Evolutionary conservation across 64 coral and sea anemone species (phyloP).

Genomic region (Cladopsammia gracilis): DNA sequence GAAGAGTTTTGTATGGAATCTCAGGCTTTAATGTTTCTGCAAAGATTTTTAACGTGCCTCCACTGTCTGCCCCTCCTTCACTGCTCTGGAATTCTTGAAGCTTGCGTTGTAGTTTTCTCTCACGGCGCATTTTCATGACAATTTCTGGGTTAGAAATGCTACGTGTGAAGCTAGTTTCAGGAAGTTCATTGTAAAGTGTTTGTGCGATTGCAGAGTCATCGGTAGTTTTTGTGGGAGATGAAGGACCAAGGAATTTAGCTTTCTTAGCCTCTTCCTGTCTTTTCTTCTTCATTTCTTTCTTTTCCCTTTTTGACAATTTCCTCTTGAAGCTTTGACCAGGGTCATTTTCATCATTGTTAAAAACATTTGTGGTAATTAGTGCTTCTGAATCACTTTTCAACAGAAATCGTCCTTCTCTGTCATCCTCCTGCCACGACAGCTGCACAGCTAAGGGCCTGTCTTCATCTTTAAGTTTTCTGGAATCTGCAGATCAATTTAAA

Average conservation of each 20-base stretch:
- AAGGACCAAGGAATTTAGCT: slow-evolving; percentile 46
- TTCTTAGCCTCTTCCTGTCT: slow-evolving; percentile 83
- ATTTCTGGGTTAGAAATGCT: slow-evolving; percentile 98
- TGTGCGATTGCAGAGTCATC: slow-evolving; percentile 92
- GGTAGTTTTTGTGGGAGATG: slow-evolving; percentile 41
- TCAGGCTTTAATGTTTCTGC: slow-evolving; percentile 95
- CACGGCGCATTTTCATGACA: slow-evolving; percentile 88
- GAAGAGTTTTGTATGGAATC: slow-evolving; percentile 96
- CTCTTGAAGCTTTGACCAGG: slow-evolving; percentile 81
- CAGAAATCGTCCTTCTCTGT: slow-evolving; percentile 95
- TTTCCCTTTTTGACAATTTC: slow-evolving; percentile 89
- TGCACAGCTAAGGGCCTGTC: slow-evolving; percentile 88
- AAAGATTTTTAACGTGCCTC: slow-evolving; percentile 98
- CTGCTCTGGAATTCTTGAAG: slow-evolving; percentile 89
- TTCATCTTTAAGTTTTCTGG: slow-evolving; percentile 72
- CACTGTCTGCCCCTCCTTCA: slow-evolving; percentile 76
- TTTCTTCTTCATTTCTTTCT: slow-evolving; percentile 92
- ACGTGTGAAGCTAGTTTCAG: slow-evolving; percentile 91
- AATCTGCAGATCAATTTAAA: slow-evolving; percentile 52
- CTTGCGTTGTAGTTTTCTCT: slow-evolving; percentile 87
- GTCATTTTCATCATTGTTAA: slow-evolving; percentile 44
- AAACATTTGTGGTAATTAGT: slow-evolving; percentile 72
- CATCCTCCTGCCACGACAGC: slow-evolving; percentile 86
- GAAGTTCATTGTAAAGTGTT: slow-evolving; percentile 88
- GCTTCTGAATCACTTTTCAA: slow-evolving; percentile 91